phyloP scores from a whole-genome alignment of 2,113 vertebrate genomes.

The Rattus rattus region DNA sequence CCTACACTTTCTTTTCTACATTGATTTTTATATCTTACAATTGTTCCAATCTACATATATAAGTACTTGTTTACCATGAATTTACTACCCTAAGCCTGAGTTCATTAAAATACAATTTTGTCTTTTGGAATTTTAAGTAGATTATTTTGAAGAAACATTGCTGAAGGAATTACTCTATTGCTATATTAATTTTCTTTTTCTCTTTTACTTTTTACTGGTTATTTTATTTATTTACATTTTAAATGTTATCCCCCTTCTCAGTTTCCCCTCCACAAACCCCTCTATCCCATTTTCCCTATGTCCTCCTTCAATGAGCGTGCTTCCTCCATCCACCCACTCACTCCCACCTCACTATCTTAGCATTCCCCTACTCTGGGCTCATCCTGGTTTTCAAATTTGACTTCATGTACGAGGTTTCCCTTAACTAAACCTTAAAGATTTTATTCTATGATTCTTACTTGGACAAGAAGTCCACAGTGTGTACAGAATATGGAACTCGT shows the following conservation, averaged over 20 bases:
- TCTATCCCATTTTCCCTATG: no score
- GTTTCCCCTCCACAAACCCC: no score
- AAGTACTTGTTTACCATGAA: neutral
- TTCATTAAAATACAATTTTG: neutral
- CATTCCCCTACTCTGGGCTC: neutral
- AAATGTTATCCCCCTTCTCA: no score
- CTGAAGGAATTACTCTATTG: neutral
- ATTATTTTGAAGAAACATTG: neutral
- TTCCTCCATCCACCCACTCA: no score
- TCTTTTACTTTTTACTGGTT: no score
- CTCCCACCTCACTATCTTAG: no score
- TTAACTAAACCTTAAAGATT: neutral
- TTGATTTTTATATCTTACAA: neutral
- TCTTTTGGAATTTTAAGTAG: neutral
- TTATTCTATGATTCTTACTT: neutral
- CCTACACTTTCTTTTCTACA: neutral
- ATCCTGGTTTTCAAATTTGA: constrained; percentile 5
- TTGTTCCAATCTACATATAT: neutral
- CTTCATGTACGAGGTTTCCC: neutral
- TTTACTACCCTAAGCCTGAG: neutral
- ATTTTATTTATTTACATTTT: no score
- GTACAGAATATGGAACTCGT: neutral
- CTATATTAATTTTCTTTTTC: neutral
- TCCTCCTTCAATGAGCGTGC: no score
- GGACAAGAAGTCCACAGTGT: neutral